Percentiles rank a stretch among this genome's conserved stretches.
These are phyloP conservation scores for Corythucha ciliata DNA, from an alignment of 2,888 invertebrate species.

Conservation along the genomic window DNA sequence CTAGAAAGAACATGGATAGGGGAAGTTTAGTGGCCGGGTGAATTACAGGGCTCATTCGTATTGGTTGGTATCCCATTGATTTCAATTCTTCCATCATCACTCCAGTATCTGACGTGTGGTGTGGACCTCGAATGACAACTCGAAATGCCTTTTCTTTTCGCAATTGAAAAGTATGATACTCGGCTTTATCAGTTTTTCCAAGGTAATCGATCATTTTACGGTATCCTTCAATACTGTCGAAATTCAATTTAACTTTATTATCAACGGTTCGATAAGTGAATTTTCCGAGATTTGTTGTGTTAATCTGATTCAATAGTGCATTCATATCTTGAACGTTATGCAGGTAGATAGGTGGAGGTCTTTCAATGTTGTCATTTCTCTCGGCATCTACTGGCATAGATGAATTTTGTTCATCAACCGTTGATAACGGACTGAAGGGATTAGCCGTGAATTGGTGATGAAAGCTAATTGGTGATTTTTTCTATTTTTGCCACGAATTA, in stretches of 20 bases:
- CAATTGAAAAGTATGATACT: background rate
- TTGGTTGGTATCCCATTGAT: background rate
- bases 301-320: background rate
- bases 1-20: conserved; percentile 1
- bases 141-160: background rate
- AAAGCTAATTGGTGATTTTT: no score
- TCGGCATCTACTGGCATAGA: background rate
- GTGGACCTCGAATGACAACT: no score
- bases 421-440: conserved; percentile 2
- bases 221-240: conserved; percentile 3
- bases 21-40: conserved; percentile 5
- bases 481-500: no score
- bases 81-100: conserved; percentile 5
- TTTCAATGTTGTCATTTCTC: conserved; percentile 1
- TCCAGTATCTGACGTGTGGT: no score
- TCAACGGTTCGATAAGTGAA: background rate
- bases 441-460: conserved; percentile 1
- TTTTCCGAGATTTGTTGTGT: background rate
- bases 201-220: conserved; percentile 6
- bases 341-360: conserved; percentile 2
- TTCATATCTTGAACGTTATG: conserved; percentile 1
- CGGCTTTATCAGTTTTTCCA: background rate
- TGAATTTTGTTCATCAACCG: background rate
- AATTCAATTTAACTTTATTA: conserved; percentile 1
- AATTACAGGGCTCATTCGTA: background rate